A percentile compares a stretch with the other conserved stretches of the same genome.
phyloP scores from a whole-genome alignment of 2,888 invertebrate genomes.

The Andrena bucephala region DNA sequence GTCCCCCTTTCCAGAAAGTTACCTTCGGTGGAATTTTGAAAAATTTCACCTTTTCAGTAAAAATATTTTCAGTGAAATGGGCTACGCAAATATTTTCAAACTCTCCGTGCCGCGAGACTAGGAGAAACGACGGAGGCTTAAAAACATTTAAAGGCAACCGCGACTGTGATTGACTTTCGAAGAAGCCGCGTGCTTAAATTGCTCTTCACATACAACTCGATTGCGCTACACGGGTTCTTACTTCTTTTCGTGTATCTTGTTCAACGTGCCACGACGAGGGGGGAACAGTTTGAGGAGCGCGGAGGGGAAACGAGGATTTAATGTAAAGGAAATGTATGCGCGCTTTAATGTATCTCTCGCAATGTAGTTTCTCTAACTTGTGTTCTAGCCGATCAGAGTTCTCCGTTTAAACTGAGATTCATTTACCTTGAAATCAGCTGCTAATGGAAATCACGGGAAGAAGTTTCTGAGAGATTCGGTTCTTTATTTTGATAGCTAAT shows the following conservation, averaged over 20 bases:
- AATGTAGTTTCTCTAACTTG: background rate
- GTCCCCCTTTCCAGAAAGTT: background rate
- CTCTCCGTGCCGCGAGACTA: too few species aligned
- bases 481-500: too few species aligned
- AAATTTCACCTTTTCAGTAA: background rate
- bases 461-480: too few species aligned
- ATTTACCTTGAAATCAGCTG: too few species aligned
- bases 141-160: background rate
- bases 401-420: too few species aligned
- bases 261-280: background rate
- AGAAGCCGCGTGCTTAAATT: slow-evolving; percentile 3
- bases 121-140: background rate
- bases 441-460: too few species aligned
- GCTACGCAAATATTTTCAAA: background rate
- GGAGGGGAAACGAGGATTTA: background rate
- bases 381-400: background rate
- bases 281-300: background rate
- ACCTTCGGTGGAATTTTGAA: background rate
- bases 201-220: slow-evolving; percentile 3
- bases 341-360: background rate
- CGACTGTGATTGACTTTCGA: slow-evolving; percentile 4
- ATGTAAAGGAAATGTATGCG: background rate
- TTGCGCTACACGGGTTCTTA: slow-evolving; percentile 1
- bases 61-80: background rate
- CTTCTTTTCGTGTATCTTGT: slow-evolving; percentile 19